These are phyloP conservation scores for Propithecus perrieri DNA, from an alignment of 2,797 vertebrate species.

Conservation along the genomic window DNA sequence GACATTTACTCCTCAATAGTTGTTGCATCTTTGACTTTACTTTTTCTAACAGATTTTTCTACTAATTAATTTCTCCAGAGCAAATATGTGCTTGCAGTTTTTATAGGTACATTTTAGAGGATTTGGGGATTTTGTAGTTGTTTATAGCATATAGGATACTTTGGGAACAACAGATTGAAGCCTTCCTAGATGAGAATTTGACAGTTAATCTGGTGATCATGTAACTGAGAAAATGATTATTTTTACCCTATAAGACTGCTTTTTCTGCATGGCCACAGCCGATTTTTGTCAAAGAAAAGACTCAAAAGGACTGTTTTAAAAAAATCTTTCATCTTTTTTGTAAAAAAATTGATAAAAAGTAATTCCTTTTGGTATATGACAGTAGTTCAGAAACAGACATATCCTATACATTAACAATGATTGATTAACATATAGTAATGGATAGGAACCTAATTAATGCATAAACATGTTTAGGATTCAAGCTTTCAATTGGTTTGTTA, in stretches of 20 bases:
- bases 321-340: not conserved
- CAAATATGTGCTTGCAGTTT: not conserved
- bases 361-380: not conserved
- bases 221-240: not conserved
- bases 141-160: not conserved
- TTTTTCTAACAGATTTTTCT: not conserved
- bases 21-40: not conserved
- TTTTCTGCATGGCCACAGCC: not conserved
- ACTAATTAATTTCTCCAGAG: not conserved
- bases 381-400: not conserved
- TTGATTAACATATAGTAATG: not conserved
- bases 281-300: slow-evolving; percentile 10
- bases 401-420: not conserved
- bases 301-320: not conserved
- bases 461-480: not conserved
- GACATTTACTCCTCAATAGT: not conserved
- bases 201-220: not conserved
- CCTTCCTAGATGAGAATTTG: not conserved
- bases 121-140: not conserved
- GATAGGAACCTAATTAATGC: not conserved
- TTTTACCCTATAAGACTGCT: not conserved
- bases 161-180: not conserved
- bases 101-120: not conserved
- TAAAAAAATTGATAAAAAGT: not conserved
- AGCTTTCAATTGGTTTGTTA: not conserved